Evolutionary conservation across 2,113 vertebrate genomes (phyloP).

Genomic region (Fukomys damarensis): DNA sequence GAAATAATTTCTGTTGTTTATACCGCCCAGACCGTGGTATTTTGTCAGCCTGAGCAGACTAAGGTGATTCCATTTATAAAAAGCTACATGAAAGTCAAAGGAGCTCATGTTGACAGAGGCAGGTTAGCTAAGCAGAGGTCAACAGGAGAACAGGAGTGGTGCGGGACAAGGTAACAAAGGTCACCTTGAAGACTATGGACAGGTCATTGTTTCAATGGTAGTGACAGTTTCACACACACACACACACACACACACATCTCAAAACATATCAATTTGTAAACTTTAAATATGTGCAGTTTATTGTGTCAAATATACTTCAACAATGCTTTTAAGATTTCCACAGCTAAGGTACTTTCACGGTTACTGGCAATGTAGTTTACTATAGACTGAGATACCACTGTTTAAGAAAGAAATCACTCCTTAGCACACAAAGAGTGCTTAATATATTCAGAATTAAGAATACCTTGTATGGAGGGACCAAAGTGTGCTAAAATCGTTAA

Average conservation of each 20-base stretch:
- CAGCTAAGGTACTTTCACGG: not conserved
- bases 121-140: not conserved
- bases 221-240: not conserved
- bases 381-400: not conserved
- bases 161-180: not conserved
- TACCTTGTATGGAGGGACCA: not conserved
- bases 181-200: not conserved
- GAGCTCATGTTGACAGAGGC: not conserved
- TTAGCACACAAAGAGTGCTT: not conserved
- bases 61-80: not conserved
- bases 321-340: not conserved
- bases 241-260: too few relatives aligned
- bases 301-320: not conserved
- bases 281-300: not conserved
- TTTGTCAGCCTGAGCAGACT: not conserved
- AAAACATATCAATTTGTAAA: not conserved
- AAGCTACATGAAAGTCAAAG: not conserved
- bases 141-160: not conserved
- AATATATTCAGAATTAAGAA: slow-evolving; percentile 23
- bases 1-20: not conserved
- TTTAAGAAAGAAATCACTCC: not conserved
- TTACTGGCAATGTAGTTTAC: not conserved
- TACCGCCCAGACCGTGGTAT: not conserved
- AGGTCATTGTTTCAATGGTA: not conserved
- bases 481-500: not conserved